Evolutionary conservation across 2,888 invertebrate genomes (phyloP).

Genomic region (Lycophotia porphyrea): DNA sequence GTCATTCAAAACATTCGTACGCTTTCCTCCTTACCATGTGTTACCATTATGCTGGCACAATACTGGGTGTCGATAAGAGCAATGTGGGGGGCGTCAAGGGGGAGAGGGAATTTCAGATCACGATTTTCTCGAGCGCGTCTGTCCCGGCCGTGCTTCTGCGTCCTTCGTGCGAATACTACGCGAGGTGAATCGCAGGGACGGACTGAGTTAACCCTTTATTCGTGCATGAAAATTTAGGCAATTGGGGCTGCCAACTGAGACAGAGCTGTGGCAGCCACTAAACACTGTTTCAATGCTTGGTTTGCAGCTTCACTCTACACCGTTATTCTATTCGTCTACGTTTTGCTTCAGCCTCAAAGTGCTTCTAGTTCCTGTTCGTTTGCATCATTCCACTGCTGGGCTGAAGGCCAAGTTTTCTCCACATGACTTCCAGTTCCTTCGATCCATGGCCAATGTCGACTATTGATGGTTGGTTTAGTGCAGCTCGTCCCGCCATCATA

Average conservation of each 20-base stretch:
- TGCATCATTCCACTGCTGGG: not conserved
- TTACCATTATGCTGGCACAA: conserved; percentile 78
- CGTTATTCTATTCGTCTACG: not conserved
- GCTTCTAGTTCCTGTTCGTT: not conserved
- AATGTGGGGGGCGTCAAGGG: conserved; percentile 58
- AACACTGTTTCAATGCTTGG: not conserved
- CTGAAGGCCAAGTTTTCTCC: not conserved
- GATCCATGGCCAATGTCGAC: not conserved
- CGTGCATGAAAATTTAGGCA: not conserved
- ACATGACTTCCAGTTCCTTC: not conserved
- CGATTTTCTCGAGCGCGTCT: conserved; percentile 85
- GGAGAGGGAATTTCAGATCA: conserved; percentile 75
- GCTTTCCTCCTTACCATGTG: conserved; percentile 78
- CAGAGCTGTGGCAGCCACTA: not conserved
- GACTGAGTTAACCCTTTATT: conserved; percentile 57
- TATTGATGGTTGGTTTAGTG: not conserved
- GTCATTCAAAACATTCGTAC: conserved; percentile 73
- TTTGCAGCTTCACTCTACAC: not conserved
- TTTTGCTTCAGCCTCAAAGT: not conserved
- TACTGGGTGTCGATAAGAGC: conserved; percentile 71
- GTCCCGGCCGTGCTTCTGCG: conserved; percentile 80
- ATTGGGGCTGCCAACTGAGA: not conserved
- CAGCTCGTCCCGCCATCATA: not conserved
- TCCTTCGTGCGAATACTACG: conserved; percentile 82
- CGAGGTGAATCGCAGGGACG: conserved; percentile 72